phyloP scores from a whole-genome alignment of 2,888 invertebrate genomes.

The Drosophila antonietae region DNA sequence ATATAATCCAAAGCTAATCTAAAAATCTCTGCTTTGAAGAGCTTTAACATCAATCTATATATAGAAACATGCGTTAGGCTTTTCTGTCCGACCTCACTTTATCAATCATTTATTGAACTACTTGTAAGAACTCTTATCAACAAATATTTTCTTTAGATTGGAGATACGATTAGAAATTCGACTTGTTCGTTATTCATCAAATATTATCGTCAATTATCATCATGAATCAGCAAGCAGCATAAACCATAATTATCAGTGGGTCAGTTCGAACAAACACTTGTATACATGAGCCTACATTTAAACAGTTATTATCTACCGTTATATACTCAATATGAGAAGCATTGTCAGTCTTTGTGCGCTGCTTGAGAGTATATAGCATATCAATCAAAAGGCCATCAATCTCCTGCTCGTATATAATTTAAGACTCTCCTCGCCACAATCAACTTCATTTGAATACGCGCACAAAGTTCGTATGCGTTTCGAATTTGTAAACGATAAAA shows the following conservation, averaged over 20 bases:
- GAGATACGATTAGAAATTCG: neutral
- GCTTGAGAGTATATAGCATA: neutral
- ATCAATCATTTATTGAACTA: neutral
- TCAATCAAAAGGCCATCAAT: constrained; percentile 13
- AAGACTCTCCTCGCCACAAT: neutral
- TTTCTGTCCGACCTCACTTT: neutral
- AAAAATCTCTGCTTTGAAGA: neutral
- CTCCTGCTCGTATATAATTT: constrained; percentile 3
- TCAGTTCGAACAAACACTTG: constrained; percentile 2
- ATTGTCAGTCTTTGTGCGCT: neutral
- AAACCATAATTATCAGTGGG: neutral
- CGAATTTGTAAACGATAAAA: constrained; percentile 39
- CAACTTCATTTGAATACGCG: neutral
- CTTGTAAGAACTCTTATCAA: neutral
- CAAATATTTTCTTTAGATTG: neutral
- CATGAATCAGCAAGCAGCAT: constrained; percentile 2
- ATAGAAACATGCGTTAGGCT: neutral
- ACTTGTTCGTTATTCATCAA: neutral
- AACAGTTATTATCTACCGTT: constrained; percentile 6
- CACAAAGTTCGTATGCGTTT: constrained; percentile 13
- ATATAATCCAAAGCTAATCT: neutral
- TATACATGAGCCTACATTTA: neutral
- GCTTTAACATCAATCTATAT: neutral
- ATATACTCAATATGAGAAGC: neutral
- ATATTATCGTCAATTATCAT: neutral